phyloP scores from a whole-genome alignment of 2,888 invertebrate genomes.

The Euplexia lucipara region DNA sequence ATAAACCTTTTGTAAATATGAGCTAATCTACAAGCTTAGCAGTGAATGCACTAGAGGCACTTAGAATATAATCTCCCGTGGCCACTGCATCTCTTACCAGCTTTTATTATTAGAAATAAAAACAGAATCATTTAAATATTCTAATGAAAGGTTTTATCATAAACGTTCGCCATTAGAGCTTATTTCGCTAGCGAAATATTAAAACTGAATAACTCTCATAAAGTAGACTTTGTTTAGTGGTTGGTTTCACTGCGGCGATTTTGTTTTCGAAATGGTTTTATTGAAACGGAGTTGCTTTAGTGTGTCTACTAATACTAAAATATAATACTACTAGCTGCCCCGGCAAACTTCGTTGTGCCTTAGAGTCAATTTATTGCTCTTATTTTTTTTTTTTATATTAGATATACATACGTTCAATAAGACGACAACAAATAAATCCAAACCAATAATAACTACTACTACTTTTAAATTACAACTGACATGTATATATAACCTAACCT shows the following conservation, averaged over 20 bases:
- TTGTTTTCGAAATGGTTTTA: conserved; percentile 1
- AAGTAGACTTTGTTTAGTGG: conserved; percentile 80
- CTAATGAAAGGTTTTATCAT: conserved; percentile 76
- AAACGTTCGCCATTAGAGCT: conserved; percentile 82
- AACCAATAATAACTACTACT: too few relatives aligned
- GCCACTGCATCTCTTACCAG: conserved; percentile 18
- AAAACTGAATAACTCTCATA: conserved; percentile 87
- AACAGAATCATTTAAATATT: conserved; percentile 59
- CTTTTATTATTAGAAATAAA: conserved; percentile 26
- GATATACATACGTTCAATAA: too few relatives aligned
- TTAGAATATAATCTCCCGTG: not conserved
- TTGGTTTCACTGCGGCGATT: conserved; percentile 60
- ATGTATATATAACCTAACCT: too few relatives aligned
- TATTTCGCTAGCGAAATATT: conserved; percentile 85
- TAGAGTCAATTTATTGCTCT: too few relatives aligned
- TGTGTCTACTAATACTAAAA: not conserved
- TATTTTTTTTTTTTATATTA: too few relatives aligned
- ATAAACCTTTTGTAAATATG: too few relatives aligned
- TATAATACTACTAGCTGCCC: too few relatives aligned
- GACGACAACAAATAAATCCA: too few relatives aligned
- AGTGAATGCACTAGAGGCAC: not conserved
- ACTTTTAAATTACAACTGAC: too few relatives aligned
- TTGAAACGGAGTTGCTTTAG: not conserved
- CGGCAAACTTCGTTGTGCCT: too few relatives aligned
- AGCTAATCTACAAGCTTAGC: not conserved